Conservation (phyloP, 2,797 vertebrate genomes). For the Pseudocheirus occidentalis region DNA sequence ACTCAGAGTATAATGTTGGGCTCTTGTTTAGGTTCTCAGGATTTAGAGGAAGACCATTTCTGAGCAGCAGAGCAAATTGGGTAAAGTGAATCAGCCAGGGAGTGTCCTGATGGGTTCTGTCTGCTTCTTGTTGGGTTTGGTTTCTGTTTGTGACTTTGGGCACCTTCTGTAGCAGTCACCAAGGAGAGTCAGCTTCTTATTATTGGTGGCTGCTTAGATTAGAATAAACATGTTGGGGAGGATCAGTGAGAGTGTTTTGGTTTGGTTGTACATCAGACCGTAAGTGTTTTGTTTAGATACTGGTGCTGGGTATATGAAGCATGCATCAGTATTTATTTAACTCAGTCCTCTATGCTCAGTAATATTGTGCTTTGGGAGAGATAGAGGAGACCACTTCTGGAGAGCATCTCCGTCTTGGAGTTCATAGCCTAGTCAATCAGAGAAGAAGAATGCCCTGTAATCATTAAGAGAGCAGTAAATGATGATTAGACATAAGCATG, state of each 20-base stretch:
- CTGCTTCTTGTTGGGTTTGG: neutral
- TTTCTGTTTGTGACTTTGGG: slow-evolving; percentile 35
- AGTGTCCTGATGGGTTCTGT: neutral
- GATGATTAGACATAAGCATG: neutral
- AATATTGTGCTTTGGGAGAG: neutral
- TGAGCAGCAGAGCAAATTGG: neutral
- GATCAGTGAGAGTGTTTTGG: neutral
- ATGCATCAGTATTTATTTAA: neutral
- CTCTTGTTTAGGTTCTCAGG: neutral
- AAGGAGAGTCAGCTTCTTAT: slow-evolving; percentile 13
- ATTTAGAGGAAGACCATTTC: neutral
- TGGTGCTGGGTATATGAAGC: slow-evolving; percentile 11
- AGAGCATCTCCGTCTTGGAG: neutral
- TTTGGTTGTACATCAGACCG: slow-evolving; percentile 1
- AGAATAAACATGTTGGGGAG: neutral
- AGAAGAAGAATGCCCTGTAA: neutral
- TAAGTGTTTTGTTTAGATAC: neutral
- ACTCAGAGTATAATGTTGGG: neutral
- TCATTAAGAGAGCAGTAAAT: neutral
- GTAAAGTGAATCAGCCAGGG: neutral
- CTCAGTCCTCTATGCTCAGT: neutral
- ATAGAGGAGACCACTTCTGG: neutral
- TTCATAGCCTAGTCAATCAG: neutral
- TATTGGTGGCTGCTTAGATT: neutral
- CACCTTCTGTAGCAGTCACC: neutral